A percentile compares a stretch with the other conserved stretches of the same genome.
Conservation (phyloP, 2,113 vertebrate genomes). For the Apteryx owenii region DNA sequence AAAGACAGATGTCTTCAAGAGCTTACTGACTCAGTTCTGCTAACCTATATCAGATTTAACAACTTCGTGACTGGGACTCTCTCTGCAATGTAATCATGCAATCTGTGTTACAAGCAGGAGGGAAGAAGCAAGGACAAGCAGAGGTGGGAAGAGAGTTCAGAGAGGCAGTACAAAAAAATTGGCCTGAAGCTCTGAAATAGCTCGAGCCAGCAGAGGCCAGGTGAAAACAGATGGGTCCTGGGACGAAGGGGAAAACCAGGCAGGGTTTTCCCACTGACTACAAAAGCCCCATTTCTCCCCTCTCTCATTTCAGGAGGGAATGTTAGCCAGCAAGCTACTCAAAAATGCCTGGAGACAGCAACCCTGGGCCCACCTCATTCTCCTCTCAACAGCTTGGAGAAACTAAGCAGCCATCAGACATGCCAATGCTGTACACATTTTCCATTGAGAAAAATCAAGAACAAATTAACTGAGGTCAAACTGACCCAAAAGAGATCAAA, state of each 20-base stretch:
- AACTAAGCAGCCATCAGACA: not conserved
- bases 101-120: rapidly evolving
- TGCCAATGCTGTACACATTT: not conserved
- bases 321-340: not conserved
- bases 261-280: not conserved
- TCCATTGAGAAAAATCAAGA: slow-evolving; percentile 9
- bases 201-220: not conserved
- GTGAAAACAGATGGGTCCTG: not conserved
- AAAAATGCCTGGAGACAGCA: not conserved
- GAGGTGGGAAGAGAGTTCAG: not conserved
- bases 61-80: not conserved
- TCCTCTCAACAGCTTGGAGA: not conserved
- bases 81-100: not conserved
- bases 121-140: not conserved
- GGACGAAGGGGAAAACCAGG: not conserved
- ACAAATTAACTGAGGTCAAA: slow-evolving; percentile 9
- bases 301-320: not conserved
- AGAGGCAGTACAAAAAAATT: not conserved
- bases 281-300: not conserved
- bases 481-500: slow-evolving; percentile 5
- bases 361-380: not conserved
- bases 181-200: not conserved
- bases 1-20: not conserved
- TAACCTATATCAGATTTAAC: not conserved
- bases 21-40: not conserved